Conservation (phyloP, 2,888 invertebrate species). For the Archips xylosteana region DNA sequence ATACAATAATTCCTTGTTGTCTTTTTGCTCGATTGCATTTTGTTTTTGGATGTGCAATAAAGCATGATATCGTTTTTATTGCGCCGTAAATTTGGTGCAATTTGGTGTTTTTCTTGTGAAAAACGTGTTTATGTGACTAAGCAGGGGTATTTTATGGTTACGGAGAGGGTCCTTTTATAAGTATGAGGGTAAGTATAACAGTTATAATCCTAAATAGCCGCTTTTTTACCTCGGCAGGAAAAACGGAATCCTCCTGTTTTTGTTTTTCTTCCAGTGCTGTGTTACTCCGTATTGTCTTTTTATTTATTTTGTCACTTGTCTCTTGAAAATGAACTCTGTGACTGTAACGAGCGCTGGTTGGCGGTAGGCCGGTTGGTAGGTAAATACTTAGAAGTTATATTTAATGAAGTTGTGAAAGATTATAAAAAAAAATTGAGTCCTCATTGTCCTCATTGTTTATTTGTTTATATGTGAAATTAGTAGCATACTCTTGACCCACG, state of each 20-base stretch:
- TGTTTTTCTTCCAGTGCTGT: no score
- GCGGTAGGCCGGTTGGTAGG: no score
- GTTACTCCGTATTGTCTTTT: no score
- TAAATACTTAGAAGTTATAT: no score
- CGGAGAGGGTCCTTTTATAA: not conserved
- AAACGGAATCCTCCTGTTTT: no score
- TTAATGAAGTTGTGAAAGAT: no score
- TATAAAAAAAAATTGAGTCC: no score
- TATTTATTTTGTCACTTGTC: no score
- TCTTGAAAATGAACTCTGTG: no score
- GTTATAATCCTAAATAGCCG: not conserved
- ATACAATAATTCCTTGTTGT: conserved; percentile 63
- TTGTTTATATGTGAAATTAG: not conserved
- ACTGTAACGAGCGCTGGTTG: no score
- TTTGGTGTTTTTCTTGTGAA: conserved; percentile 41
- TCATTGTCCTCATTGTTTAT: no score
- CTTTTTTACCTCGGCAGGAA: not conserved
- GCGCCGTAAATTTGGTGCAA: conserved; percentile 46
- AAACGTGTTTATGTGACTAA: conserved; percentile 39
- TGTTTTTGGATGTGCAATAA: conserved; percentile 43
- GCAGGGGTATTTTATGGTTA: not conserved
- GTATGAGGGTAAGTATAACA: not conserved
- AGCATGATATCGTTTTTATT: conserved; percentile 49
- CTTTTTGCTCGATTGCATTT: conserved; percentile 45
- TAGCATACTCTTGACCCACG: not conserved